Base-by-base conservation (phyloP, 2,797 vertebrate species). In the Microctenopoma stevenorrisi region DNA sequence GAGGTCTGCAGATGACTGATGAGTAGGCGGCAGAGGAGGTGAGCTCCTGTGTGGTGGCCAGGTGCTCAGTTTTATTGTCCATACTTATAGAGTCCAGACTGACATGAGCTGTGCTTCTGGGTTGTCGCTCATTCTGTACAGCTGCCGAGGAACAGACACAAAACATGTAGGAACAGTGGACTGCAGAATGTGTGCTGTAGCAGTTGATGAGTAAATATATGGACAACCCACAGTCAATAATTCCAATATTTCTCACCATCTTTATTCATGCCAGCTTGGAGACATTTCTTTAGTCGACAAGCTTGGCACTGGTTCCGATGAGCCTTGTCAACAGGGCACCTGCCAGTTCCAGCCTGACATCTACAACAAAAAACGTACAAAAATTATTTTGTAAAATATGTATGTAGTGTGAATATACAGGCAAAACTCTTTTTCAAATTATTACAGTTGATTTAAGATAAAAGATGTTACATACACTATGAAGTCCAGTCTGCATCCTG, bases 271-370 rank as follows among this genome's bases (percentile, higher is more conserved):
- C 97, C 97, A 0, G 96, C 95, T 83, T 96, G 96, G 55, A 98
- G 92, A 82, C 97, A 98, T 78, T 96, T 98, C 90, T 96, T 97
- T 72, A 98, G 92, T 49, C 97, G 92, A 78, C 97, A 98, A 50
- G 97, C 97, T 89, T 98, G 97, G 86, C 97, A 98, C 84, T 98
- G 97, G 85, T 98, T 98, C 28, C 97, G 94, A 76, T 98, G 97
- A 1, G 96, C 96, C 86, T 98, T 98, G 88, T 98, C 97, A 86
- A 98, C 96, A 0, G 95, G 95, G 79, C 97, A 98, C 89, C 93
- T 93, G 46, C 97, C 97, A 0, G 94, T 94, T 43, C 97, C 96
- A 0, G 96, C 95, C 85, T 97, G 97, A 89, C 97, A 98, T 84
- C 97, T 98, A 79, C 2, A 13, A 55, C 37, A 52, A 46, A 10